These are phyloP conservation scores for Varecia variegata DNA, from an alignment of 2,797 vertebrate species.

Conservation along the genomic window DNA sequence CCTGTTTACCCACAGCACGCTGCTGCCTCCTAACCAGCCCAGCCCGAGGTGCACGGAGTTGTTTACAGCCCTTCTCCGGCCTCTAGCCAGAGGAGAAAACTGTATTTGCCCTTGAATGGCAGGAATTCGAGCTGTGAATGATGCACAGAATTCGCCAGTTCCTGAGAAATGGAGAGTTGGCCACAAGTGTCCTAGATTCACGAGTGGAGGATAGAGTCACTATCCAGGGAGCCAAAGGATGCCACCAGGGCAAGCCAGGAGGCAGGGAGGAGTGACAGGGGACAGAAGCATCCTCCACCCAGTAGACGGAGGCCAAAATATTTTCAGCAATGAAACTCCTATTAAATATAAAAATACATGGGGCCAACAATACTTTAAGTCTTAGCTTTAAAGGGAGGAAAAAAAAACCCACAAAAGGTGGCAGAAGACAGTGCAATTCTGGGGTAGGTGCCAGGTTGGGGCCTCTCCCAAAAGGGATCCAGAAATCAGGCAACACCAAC, in stretches of 20 bases:
- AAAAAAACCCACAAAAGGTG: background rate
- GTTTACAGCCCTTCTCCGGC: background rate
- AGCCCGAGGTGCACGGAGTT: background rate
- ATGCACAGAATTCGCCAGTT: background rate
- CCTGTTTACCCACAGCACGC: background rate
- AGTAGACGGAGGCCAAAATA: background rate
- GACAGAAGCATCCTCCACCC: background rate
- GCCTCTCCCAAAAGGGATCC: background rate
- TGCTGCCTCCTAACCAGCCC: background rate
- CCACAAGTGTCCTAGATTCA: background rate
- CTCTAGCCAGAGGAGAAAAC: background rate
- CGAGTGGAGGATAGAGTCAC: background rate
- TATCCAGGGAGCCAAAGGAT: background rate
- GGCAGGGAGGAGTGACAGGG: background rate
- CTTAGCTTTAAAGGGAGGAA: background rate
- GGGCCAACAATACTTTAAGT: background rate
- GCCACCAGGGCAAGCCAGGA: background rate
- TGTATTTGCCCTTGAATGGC: background rate
- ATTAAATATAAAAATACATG: background rate
- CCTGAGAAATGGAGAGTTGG: background rate
- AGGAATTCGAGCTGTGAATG: background rate
- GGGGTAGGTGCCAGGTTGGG: background rate
- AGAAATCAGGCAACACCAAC: background rate
- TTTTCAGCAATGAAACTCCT: background rate
- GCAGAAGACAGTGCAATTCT: background rate